Evolutionary conservation across 2,113 vertebrate genomes (phyloP), one percentile per base, ranked within the genome.

Genomic region (Ctenomys sociabilis): DNA sequence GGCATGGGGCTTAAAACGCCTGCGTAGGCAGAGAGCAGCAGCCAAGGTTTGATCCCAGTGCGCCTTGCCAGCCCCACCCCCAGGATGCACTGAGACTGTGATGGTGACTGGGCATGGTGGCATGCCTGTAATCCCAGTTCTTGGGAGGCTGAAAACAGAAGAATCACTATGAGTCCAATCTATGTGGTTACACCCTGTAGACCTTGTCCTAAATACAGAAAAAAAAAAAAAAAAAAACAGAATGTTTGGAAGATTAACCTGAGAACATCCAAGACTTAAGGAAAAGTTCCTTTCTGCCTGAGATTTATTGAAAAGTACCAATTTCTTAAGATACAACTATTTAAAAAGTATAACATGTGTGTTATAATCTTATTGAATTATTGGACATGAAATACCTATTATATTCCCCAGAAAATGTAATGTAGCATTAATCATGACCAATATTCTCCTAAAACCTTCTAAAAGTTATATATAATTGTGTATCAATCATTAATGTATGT

Each of bases 341-440:
- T 45, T 61, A 68, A 93, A 91, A 91, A 95, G 22, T 85, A 81
- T 12, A 85, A 11, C n/a, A 75, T 86, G 45, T 80, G 45, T 82
- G 24, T 54, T 91, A 63, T 61, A 82, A 40, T 96, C 26, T 43
- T 63, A 32, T 4, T 88, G 78, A 88, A 85, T 7, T 24, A 89
- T 70, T 94, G 89, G 85, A 89, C 72, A 59, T 43, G 49, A 95
- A 80, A 85, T 88, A 84, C 85, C 85, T 49, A 28, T 87, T 80
- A 90, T 88, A 9, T 95, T 95, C 21, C 85, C 81, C 73, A 59
- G 70, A 93, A 95, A 94, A 43, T 92, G 24, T 54, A 84, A 91
- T 85, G 22, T 82, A 87, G 35, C 93, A 96, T 83, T 86, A 88
- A 82, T n/a, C 5, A 49, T 94, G 89, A 63, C 52, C 94, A 66